These are phyloP conservation scores for Tympanuchus pallidicinctus DNA, from an alignment of 2,113 vertebrate genomes.

Conservation along the genomic window DNA sequence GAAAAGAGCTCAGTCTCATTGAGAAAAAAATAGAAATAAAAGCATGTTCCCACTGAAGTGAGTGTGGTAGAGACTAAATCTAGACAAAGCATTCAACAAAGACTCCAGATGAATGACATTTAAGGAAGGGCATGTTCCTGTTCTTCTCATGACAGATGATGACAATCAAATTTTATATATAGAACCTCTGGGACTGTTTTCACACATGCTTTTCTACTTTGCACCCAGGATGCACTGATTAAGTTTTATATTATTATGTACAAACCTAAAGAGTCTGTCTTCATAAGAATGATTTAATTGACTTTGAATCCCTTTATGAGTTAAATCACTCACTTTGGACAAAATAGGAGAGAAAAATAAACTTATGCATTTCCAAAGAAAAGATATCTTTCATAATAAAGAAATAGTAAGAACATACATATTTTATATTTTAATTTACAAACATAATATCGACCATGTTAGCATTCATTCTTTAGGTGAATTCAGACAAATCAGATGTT, in stretches of 20 bases:
- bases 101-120: not conserved
- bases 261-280: not conserved
- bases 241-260: not conserved
- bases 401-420: not conserved
- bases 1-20: not conserved
- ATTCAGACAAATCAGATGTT: not conserved
- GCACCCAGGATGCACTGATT: not conserved
- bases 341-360: not conserved
- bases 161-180: not conserved
- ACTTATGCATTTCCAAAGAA: not conserved
- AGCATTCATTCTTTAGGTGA: not conserved
- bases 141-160: not conserved
- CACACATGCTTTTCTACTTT: slow-evolving; percentile 29
- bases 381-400: not conserved
- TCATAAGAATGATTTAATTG: not conserved
- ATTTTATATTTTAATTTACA: not conserved
- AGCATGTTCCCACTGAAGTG: not conserved
- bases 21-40: not conserved
- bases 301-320: not conserved
- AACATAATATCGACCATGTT: not conserved
- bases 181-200: slow-evolving; percentile 3
- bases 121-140: not conserved
- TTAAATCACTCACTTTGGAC: not conserved
- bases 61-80: not conserved
- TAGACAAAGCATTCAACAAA: not conserved